Conservation (phyloP, 1,140 invertebrate species). For the Tetragnatha versicolor region DNA sequence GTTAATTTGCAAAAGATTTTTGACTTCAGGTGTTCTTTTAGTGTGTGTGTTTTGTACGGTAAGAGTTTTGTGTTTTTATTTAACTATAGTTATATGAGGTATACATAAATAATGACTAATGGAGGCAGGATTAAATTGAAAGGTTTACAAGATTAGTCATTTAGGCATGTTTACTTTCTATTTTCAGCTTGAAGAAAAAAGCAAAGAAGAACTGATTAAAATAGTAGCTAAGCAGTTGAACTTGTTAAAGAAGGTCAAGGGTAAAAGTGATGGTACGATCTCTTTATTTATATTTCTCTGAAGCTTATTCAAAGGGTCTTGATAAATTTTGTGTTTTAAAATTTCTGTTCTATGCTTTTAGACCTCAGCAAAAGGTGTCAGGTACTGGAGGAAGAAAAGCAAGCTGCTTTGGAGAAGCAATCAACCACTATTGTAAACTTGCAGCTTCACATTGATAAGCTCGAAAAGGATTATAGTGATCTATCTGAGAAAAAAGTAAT, state of each 20-base stretch:
- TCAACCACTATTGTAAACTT: not conserved
- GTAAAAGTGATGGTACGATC: constrained; percentile 62
- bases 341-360: not conserved
- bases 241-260: constrained; percentile 61
- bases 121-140: too few relatives aligned
- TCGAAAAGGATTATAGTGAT: not conserved
- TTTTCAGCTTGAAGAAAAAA: constrained; percentile 61
- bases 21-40: too few relatives aligned
- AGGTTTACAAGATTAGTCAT: too few relatives aligned
- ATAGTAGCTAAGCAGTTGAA: constrained; percentile 64
- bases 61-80: too few relatives aligned
- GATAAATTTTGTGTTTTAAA: not conserved
- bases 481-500: constrained; percentile 2
- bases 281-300: not conserved
- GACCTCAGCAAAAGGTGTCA: constrained; percentile 35
- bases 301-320: not conserved
- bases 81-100: too few relatives aligned
- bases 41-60: too few relatives aligned
- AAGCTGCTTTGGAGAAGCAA: not conserved
- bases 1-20: too few relatives aligned
- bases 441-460: constrained; percentile 13
- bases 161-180: not conserved
- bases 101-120: too few relatives aligned
- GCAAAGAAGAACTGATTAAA: constrained; percentile 63
- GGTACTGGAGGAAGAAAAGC: constrained; percentile 30